Percentiles rank a stretch among this genome's conserved stretches.
Evolutionary conservation across 23 tunicate species (phyloP).

Genomic region (Trididemnum clinides): DNA sequence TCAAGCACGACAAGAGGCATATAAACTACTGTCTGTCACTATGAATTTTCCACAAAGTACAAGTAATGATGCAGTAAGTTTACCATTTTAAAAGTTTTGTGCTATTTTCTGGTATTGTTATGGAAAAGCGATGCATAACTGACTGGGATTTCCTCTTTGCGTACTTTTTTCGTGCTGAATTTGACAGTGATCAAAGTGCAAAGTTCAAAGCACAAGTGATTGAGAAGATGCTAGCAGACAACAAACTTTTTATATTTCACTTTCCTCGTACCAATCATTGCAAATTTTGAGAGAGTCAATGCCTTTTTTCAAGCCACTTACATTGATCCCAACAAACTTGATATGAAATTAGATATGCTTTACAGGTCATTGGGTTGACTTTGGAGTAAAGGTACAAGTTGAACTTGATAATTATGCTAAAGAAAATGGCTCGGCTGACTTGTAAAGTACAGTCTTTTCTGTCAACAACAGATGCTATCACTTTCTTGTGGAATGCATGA

Average conservation of each 20-base stretch:
- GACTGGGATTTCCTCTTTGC: not conserved
- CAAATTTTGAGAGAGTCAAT: not conserved
- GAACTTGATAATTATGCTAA: not conserved
- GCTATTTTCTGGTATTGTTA: not conserved
- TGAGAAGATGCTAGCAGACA: slow-evolving; percentile 7
- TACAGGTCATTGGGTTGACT: not conserved
- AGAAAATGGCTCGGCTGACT: not conserved
- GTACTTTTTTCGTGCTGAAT: slow-evolving; percentile 2
- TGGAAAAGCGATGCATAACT: slow-evolving; percentile 8
- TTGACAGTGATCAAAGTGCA: not conserved
- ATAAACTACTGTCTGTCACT: not conserved
- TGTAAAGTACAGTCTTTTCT: not conserved
- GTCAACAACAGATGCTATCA: not conserved
- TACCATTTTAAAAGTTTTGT: not conserved
- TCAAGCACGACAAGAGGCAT: not conserved
- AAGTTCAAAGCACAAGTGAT: not conserved
- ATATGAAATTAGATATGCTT: not conserved
- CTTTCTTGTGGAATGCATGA: not conserved
- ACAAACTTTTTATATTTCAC: not conserved
- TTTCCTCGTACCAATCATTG: not conserved
- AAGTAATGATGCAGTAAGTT: not conserved
- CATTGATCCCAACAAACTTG: not conserved
- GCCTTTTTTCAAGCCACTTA: slow-evolving; percentile 2
- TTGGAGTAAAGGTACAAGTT: not conserved
- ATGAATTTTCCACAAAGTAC: not conserved